phyloP scores from a whole-genome alignment of 1,140 invertebrate genomes.

The Aphelenchoides fujianensis region DNA sequence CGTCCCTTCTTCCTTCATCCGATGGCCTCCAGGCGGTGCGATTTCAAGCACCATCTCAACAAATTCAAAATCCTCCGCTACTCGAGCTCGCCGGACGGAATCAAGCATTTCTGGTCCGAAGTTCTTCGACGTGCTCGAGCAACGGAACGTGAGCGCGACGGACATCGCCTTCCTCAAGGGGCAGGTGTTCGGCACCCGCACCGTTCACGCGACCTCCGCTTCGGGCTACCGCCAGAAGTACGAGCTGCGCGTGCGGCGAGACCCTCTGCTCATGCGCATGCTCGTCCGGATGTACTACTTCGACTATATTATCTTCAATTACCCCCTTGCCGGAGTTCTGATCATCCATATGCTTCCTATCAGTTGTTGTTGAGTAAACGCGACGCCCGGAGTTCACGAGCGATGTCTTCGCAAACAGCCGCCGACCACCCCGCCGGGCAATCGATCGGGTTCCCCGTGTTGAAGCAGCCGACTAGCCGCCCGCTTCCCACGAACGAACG shows the following conservation, averaged over 20 bases:
- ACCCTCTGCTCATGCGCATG: conserved; percentile 16
- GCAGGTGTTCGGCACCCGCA: conserved; percentile 22
- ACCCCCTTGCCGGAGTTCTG: conserved; percentile 23
- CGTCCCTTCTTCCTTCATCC: neutral
- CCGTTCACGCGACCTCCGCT: conserved; percentile 26
- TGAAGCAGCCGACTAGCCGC: too few relatives aligned
- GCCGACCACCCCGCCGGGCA: too few relatives aligned
- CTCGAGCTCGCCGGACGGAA: neutral
- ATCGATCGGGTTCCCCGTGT: too few relatives aligned
- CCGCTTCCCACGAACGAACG: too few relatives aligned
- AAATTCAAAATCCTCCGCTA: conserved; percentile 19
- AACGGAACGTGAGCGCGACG: neutral
- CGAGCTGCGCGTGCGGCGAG: conserved; percentile 15
- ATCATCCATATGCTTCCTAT: too few relatives aligned
- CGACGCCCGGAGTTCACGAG: too few relatives aligned
- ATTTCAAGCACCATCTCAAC: conserved; percentile 11
- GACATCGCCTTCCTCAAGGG: conserved; percentile 17
- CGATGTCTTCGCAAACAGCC: too few relatives aligned
- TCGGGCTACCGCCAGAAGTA: conserved; percentile 6
- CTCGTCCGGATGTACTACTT: conserved; percentile 38
- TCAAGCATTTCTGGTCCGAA: neutral
- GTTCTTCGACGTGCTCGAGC: neutral
- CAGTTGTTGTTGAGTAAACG: too few relatives aligned
- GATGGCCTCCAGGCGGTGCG: conserved; percentile 6
- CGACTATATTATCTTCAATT: conserved; percentile 32